A percentile compares a stretch with the other conserved stretches of the same genome.
Conservation (phyloP, 2,888 invertebrate species). For the Pachydiplax longipennis region DNA sequence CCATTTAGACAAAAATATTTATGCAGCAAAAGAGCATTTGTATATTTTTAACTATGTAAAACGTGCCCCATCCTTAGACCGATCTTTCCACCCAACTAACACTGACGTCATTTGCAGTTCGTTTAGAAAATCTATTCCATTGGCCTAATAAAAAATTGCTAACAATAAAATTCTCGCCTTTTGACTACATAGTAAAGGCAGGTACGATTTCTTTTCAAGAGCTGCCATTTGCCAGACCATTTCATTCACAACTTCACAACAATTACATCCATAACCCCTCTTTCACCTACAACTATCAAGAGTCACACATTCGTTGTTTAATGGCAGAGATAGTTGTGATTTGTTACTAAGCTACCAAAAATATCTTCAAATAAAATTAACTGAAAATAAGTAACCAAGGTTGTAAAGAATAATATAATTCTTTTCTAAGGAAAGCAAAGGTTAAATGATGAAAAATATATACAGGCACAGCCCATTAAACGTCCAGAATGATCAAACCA, state of each 20-base stretch:
- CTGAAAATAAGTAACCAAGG: neutral
- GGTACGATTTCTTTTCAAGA: constrained; percentile 10
- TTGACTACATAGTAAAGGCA: constrained; percentile 18
- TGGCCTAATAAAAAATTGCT: constrained; percentile 36
- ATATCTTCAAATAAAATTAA: neutral
- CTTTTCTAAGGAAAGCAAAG: neutral
- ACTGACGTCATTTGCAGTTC: neutral
- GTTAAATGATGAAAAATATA: neutral
- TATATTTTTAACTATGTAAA: neutral
- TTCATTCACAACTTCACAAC: neutral
- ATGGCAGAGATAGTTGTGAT: neutral
- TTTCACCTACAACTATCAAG: neutral
- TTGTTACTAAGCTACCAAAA: too few relatives aligned
- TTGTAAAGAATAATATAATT: neutral
- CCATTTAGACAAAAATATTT: constrained; percentile 17
- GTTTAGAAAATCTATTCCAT: neutral
- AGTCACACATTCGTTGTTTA: neutral
- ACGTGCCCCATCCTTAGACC: neutral
- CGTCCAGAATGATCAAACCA: too few relatives aligned
- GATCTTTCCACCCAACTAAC: neutral
- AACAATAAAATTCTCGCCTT: constrained; percentile 18
- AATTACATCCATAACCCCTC: neutral
- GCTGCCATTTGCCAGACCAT: constrained; percentile 6
- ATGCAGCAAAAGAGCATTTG: constrained; percentile 12
- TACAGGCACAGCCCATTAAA: neutral